Base-by-base conservation (phyloP, 30 jellyfish, hydroid and myxozoan genomes). In the Haliclystus octoradiatus region DNA sequence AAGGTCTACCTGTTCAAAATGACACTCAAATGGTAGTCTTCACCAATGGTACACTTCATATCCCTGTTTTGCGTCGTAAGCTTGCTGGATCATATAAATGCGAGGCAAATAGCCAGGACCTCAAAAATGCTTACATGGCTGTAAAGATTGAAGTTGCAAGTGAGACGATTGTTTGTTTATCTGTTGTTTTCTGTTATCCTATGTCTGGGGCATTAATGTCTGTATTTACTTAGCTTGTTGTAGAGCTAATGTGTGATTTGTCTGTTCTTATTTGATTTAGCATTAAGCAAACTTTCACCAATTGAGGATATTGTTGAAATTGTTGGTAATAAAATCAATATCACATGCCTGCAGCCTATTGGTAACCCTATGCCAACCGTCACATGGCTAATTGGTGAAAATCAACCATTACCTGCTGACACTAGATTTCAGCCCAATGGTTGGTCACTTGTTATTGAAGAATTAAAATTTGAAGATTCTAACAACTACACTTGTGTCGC, bases 401-500 rank as follows among this genome's bases (percentile, higher is more conserved):
- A 95, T 15, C 76, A 81, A 35, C 95, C 91, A 26, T 53, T 72
- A 30, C 95, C 95, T 24, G 26, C 19, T 15, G 83, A 32, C 34
- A 13, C 76, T 4, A 62, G 95, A 71, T 65, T 40, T 47, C 26
- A 4, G 31, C 5, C 33, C 19, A 72, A 71, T 28, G 93, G 94
- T 2, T 66, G 84, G 76, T 50, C 93, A 13, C 40, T 89, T n/a
- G 63, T 70, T 22, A 81, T 65, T 15, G 31, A 28, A 4, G 46
- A 66, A 25, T 40, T 85, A 74, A 63, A 32, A 26, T 23, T 7
- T 19, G 68, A 65, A 26, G 95, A 89, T 73, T 31, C 93, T 1
- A 63, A 69, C 26, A 89, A 89, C 40, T 89, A 73, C 60, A 89
- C 98, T 2, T 89, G 98, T 70, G 76, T 89, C 0, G 91, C 76